Evolutionary conservation across 1,140 invertebrate species (phyloP), one percentile per base, ranked within the genome.

Genomic region (Tetramorium simillimum): DNA sequence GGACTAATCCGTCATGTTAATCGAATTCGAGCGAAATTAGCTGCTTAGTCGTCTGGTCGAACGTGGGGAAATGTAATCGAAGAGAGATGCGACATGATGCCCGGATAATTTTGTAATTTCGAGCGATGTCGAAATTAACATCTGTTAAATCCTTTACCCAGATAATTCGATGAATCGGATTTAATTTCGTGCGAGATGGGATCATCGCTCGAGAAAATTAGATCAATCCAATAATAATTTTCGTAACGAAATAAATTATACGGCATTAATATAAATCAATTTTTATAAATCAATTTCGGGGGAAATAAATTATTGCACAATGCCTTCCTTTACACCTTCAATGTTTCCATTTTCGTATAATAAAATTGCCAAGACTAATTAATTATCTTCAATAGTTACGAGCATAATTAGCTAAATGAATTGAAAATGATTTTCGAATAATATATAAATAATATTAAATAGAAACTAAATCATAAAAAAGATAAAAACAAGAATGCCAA

Each of bases 1-100:
- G 14, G n/a, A 43, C 28, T 65, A 56, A 65, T 67, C 49, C 51
- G 5, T 70, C 49, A 37, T 4, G 46, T 65, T 70, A 49, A 70
- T 56, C 78, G 37, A 81, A 81, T 70, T 46, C 21, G 16, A 28
- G 37, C 16, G 78, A 43, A 40, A 81, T 70, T 24, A 58, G 65
- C 53, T 40, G 49, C 10, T 81, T 33, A 40, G 24, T 53, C 63
- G 58, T 65, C n/a, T 53, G 43, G 21, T 24, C 7, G 43, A 43
- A 18, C 4, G 56, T 18, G 37, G 53, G 73, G 5, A 78, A 65
- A 65, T 46, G 40, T n/a, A 18, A 46, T 33, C 43, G 24, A 46
- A 46, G 40, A 46, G 40, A n/a, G 40, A 46, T 37, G 40, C 58
- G 40, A 63, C 21, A 63, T 12, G 56, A 16, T 24, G 24, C 63